A percentile compares a stretch with the other conserved stretches of the same genome.
These are phyloP conservation scores for Ispidina lecontei DNA, from an alignment of 2,797 vertebrate genomes.

Conservation along the genomic window DNA sequence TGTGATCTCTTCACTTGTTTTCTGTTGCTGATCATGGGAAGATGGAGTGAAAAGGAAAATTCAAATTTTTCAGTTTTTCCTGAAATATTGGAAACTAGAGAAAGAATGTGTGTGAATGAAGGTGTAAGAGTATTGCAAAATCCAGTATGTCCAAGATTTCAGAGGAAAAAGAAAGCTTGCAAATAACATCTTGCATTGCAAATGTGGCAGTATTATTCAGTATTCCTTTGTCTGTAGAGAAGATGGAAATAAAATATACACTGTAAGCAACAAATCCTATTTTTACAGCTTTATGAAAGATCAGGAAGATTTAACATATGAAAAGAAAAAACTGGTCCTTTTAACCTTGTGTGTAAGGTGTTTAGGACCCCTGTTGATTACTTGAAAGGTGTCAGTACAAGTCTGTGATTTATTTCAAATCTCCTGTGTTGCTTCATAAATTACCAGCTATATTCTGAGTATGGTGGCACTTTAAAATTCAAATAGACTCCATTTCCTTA, in stretches of 20 bases:
- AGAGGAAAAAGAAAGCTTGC: not conserved
- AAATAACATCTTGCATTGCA: not conserved
- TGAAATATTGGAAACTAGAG: not conserved
- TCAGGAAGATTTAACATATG: not conserved
- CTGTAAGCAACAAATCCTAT: not conserved
- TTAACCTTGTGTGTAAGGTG: not conserved
- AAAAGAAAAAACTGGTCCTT: not conserved
- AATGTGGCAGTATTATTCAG: not conserved
- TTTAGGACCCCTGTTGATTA: not conserved
- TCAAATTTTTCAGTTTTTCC: not conserved
- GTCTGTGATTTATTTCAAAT: not conserved
- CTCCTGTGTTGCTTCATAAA: not conserved
- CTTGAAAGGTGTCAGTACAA: not conserved
- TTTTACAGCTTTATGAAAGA: not conserved
- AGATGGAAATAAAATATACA: not conserved
- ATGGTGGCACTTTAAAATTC: not conserved
- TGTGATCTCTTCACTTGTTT: constrained; percentile 1
- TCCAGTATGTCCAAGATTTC: not conserved
- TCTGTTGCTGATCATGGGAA: not conserved
- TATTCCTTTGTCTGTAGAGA: not conserved
- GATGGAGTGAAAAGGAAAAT: not conserved
- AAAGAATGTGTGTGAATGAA: not conserved
- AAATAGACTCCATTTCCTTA: not conserved
- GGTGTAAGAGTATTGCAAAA: not conserved
- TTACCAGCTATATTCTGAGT: not conserved